Base-by-base conservation (phyloP, 2,888 invertebrate species). In the Drosophila neonasuta region DNA sequence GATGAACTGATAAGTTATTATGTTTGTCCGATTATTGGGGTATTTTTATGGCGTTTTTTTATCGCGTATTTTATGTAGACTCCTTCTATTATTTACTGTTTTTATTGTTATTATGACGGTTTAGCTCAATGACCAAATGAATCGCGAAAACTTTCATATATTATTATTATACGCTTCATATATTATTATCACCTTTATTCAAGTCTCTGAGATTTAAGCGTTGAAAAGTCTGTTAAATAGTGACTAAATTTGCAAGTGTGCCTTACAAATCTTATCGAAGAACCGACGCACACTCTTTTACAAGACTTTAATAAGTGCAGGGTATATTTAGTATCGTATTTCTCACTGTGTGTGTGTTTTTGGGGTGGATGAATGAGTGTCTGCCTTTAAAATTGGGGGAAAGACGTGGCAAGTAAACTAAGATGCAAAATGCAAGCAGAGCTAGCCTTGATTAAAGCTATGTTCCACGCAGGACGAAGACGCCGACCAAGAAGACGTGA, bases 381-480 rank as follows among this genome's bases (percentile, higher is more conserved):
- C 13, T 34, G 24, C n/a, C 3, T n/a, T 2, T 24, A 7, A 11
- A 13, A 24, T 17, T 13, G n/a, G 36, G 36, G 34, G 36, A n/a
- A 32, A 32, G 48, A 41, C 8, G 9, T 15, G 49, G 4, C n/a
- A 20, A 41, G 44, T 56, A 17, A 68, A 50, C 39, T 42, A 55
- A 58, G 52, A 57, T 65, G 52, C 54, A 68, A 20, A 32, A 11
- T 30, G 49, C 50, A 62, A 20, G 36, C 11, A 30, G 20, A 36
- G 29, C 36, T 46, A 11, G 6, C n/a, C 44, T 52, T 69, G 11
- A 60, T 64, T 48, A 64, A 59, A 54, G 36, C 30, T 11, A 34
- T 58, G 36, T 52, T 34, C 8, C 32, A 29, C 56, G 46, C 68
- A 71, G 68, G 45, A 48, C 36, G 30, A 36, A 36, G 24, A 55